Percentiles rank a stretch among this genome's conserved stretches.
Conservation (phyloP, 2,113 vertebrate genomes). For the Beaufortia kweichowensis region DNA sequence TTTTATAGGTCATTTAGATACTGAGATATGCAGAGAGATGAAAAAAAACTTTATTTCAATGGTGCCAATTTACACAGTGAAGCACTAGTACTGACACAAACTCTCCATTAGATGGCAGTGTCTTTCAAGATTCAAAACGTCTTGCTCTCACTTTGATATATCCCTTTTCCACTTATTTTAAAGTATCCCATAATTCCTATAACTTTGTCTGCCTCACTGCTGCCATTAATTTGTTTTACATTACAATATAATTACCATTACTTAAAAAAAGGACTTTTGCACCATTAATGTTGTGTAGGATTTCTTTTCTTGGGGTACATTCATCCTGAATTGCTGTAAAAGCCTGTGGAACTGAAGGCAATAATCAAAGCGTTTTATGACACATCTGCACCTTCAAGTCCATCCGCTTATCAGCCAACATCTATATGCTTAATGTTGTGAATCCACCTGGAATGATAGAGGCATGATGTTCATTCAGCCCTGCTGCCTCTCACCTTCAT, state of each 20-base stretch:
- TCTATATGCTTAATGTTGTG: slow-evolving; percentile 44
- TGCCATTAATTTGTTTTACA: neutral
- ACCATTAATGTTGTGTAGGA: neutral
- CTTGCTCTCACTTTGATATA: neutral
- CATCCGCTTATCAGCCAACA: slow-evolving; percentile 13
- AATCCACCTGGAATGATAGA: slow-evolving; percentile 25
- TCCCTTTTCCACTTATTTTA: neutral
- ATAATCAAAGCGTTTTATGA: slow-evolving; percentile 31
- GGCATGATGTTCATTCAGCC: slow-evolving; percentile 28
- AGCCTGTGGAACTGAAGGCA: neutral
- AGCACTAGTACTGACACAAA: neutral
- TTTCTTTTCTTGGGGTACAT: neutral
- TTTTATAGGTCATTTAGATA: neutral
- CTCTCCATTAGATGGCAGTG: slow-evolving; percentile 61
- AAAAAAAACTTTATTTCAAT: too few species aligned
- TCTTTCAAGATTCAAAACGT: slow-evolving; percentile 31
- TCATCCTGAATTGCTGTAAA: neutral
- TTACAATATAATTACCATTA: neutral
- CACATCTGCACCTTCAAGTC: slow-evolving; percentile 7
- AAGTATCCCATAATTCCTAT: neutral
- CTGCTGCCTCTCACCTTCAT: slow-evolving; percentile 44
- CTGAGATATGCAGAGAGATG: neutral
- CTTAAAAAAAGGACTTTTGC: neutral
- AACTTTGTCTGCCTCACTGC: neutral
- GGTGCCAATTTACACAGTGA: too few species aligned